phyloP scores from a whole-genome alignment of 2,888 invertebrate genomes.

The Spilarctia lutea region DNA sequence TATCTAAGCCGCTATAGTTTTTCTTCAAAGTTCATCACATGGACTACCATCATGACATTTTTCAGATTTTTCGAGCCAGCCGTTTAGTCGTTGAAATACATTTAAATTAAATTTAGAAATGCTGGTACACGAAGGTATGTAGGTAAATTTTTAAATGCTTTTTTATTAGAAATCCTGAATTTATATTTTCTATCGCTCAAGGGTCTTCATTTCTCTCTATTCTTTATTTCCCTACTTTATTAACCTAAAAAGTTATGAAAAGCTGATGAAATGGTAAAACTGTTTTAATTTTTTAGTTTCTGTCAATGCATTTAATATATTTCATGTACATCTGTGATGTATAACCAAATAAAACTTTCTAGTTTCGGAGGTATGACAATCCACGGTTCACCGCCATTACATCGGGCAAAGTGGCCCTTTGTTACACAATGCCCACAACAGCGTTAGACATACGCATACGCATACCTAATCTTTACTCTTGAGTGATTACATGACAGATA shows the following conservation, averaged over 20 bases:
- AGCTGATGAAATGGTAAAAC: neutral
- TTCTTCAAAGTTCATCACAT: too few species aligned
- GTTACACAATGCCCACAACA: neutral
- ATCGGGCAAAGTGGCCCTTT: neutral
- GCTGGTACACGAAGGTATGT: neutral
- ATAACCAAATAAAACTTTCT: conserved; percentile 13
- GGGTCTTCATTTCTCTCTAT: too few species aligned
- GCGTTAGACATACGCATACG: neutral
- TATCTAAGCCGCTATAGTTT: too few species aligned
- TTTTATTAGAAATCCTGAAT: too few species aligned
- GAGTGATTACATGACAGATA: neutral
- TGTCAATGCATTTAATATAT: neutral
- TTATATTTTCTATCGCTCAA: too few species aligned
- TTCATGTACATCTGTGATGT: neutral
- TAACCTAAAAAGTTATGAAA: neutral
- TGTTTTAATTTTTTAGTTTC: neutral
- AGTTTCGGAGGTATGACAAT: neutral
- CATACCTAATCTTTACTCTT: neutral
- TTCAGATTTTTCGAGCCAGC: too few species aligned
- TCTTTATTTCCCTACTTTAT: too few species aligned
- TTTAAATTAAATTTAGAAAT: neutral
- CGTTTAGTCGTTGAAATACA: too few species aligned
- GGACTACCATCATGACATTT: too few species aligned
- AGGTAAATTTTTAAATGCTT: neutral
- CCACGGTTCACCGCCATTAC: neutral